Evolutionary conservation across 2,113 vertebrate genomes (phyloP).

Genomic region (Malaclemys terrapin): DNA sequence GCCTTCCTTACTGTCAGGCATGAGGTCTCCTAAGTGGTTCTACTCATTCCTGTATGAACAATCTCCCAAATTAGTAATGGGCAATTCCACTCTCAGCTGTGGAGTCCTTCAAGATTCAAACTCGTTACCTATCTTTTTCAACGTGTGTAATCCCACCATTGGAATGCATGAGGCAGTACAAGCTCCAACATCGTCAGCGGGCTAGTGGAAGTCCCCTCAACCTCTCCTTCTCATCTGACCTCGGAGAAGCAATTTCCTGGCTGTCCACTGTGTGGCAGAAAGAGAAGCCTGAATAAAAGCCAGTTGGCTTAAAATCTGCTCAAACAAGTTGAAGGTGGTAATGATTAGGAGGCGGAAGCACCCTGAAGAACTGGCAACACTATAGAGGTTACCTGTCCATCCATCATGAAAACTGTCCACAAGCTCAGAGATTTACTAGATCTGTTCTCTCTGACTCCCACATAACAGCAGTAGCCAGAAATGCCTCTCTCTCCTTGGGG

Average conservation of each 20-base stretch:
- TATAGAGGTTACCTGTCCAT: neutral
- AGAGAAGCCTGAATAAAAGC: neutral
- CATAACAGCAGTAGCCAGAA: neutral
- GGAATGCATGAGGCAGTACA: neutral
- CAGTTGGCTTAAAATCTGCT: neutral
- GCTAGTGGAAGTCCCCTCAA: neutral
- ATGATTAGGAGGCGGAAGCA: neutral
- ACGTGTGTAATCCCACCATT: neutral
- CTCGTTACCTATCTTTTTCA: neutral
- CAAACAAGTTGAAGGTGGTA: neutral
- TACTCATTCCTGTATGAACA: neutral
- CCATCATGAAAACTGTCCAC: neutral
- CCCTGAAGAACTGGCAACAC: neutral
- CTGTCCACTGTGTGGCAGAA: neutral
- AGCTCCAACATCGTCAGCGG: neutral
- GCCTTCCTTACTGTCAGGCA: neutral
- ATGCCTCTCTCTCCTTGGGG: neutral
- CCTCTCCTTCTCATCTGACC: neutral
- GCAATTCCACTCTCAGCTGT: neutral
- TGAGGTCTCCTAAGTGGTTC: rapidly evolving
- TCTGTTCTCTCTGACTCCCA: neutral
- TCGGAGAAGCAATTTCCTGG: neutral
- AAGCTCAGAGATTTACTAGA: neutral
- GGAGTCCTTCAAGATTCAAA: neutral
- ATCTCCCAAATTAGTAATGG: neutral